Percentiles rank a stretch among this genome's conserved stretches.
phyloP scores from a whole-genome alignment of 2,797 vertebrate species.

The Cirrhinus molitorella region DNA sequence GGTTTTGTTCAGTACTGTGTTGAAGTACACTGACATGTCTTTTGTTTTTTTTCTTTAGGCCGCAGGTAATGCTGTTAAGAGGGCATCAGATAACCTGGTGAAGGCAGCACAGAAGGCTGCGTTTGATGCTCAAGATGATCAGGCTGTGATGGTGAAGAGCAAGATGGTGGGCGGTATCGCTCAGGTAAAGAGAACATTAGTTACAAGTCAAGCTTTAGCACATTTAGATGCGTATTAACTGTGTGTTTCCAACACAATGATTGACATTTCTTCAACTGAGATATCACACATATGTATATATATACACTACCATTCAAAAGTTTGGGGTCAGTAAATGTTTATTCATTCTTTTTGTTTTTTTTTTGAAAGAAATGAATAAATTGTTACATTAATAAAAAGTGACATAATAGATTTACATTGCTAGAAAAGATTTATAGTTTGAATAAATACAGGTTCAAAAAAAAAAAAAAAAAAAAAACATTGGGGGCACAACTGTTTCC shows the following conservation, averaged over 20 bases:
- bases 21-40: background rate
- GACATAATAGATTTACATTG: too few relatives aligned
- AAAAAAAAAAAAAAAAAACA: too few relatives aligned
- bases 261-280: too few relatives aligned
- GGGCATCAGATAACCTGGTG: conserved; percentile 95
- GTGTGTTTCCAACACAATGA: background rate
- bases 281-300: too few relatives aligned
- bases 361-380: too few relatives aligned
- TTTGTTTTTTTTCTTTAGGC: conserved; percentile 75
- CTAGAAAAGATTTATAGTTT: too few relatives aligned
- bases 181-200: conserved; percentile 83
- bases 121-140: conserved; percentile 92
- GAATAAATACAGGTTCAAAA: too few relatives aligned
- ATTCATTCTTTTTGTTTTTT: too few relatives aligned
- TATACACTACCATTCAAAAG: too few relatives aligned
- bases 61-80: conserved; percentile 95
- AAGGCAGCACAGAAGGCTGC: conserved; percentile 97
- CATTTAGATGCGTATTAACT: background rate
- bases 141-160: conserved; percentile 95
- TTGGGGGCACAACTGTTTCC: too few relatives aligned
- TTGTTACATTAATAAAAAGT: too few relatives aligned
- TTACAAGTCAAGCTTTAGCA: background rate
- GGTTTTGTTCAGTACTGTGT: background rate
- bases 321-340: too few relatives aligned
- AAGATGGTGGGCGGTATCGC: conserved; percentile 99